Percentiles rank a stretch among this genome's conserved stretches.
Evolutionary conservation across 2,797 vertebrate species (phyloP).

Genomic region (Sebastes melanostomus): DNA sequence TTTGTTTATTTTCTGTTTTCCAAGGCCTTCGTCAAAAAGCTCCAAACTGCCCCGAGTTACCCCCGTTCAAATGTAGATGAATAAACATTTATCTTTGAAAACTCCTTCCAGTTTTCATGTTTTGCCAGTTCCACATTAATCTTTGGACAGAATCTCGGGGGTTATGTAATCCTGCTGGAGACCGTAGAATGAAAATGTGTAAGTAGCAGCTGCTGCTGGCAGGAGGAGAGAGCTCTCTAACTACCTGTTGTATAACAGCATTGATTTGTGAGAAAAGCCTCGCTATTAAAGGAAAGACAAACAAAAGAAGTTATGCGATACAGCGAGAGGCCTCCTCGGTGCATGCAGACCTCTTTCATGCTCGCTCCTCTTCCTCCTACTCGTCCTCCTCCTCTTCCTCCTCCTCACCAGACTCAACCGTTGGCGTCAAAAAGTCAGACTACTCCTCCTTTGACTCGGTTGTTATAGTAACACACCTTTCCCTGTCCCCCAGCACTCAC

Average conservation of each 20-base stretch:
- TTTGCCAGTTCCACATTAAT: constrained; percentile 52
- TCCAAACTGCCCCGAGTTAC: constrained; percentile 19
- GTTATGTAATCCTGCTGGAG: constrained; percentile 63
- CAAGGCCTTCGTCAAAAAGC: constrained; percentile 15
- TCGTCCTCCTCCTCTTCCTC: constrained; percentile 26
- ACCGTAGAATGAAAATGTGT: constrained; percentile 43
- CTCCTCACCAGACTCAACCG: constrained; percentile 38
- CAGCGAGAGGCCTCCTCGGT: constrained; percentile 37
- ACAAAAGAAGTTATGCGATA: constrained; percentile 52
- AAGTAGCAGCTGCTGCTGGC: constrained; percentile 51
- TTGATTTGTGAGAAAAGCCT: constrained; percentile 69
- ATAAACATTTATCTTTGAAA: constrained; percentile 51
- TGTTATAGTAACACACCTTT: constrained; percentile 72
- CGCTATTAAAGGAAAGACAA: constrained; percentile 66
- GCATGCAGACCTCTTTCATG: constrained; percentile 41
- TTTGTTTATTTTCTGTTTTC: constrained; percentile 41
- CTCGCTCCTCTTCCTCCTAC: constrained; percentile 51
- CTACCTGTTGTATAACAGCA: constrained; percentile 76
- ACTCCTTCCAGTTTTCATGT: constrained; percentile 38
- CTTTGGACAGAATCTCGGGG: constrained; percentile 32
- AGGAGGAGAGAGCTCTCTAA: constrained; percentile 44
- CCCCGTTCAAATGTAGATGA: constrained; percentile 38
- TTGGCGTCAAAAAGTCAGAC: constrained; percentile 59
- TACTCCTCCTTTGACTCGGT: constrained; percentile 62
- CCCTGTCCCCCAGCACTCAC: constrained; percentile 51